Conservation (phyloP, 2,797 vertebrate genomes). For the Fundulus diaphanus region DNA sequence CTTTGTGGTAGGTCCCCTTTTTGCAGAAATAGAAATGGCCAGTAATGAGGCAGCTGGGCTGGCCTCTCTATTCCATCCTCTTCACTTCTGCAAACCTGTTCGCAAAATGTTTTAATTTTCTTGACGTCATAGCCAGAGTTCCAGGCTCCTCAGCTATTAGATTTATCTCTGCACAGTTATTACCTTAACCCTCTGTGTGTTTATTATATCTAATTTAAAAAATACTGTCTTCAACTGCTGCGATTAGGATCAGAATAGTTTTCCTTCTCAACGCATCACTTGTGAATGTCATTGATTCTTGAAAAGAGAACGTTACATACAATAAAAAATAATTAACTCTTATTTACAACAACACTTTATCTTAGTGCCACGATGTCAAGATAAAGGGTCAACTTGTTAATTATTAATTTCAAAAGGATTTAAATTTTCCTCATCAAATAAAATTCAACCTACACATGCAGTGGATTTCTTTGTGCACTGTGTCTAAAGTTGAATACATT, state of each 20-base stretch:
- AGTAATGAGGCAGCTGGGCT: neutral
- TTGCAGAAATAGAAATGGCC: conserved; percentile 14
- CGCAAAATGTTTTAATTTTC: conserved; percentile 49
- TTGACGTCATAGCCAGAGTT: conserved; percentile 14
- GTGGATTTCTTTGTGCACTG: neutral
- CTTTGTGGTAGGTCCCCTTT: conserved; percentile 23
- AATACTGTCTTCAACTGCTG: conserved; percentile 7
- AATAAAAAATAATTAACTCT: conserved; percentile 9
- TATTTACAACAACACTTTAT: conserved; percentile 1
- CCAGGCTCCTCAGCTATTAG: conserved; percentile 9
- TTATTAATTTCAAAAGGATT: too few species aligned
- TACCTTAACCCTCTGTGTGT: conserved; percentile 30
- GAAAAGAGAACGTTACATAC: conserved; percentile 11
- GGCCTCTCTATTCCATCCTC: neutral
- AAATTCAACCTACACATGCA: neutral
- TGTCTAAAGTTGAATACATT: neutral
- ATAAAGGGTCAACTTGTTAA: neutral
- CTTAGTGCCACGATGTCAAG: neutral
- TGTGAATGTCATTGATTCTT: conserved; percentile 32
- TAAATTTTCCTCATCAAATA: neutral
- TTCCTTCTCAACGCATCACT: neutral
- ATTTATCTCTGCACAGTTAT: conserved; percentile 27
- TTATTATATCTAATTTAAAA: conserved; percentile 31
- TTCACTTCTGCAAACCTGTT: conserved; percentile 26
- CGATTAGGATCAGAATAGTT: conserved; percentile 16